These are phyloP conservation scores for Xiphophorus birchmanni DNA, from an alignment of 2,797 vertebrate genomes.

Conservation along the genomic window DNA sequence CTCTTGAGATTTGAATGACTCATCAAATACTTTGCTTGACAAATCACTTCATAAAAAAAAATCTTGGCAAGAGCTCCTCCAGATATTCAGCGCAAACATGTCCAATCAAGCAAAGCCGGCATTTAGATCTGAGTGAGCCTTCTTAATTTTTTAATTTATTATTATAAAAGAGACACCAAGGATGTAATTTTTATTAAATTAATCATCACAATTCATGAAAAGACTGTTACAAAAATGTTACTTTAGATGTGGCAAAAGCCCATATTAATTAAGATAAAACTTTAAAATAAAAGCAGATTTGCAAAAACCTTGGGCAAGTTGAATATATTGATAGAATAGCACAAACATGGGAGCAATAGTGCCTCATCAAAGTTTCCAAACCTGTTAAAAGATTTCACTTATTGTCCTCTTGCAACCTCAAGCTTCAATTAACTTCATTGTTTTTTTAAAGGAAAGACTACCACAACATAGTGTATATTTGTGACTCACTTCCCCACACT, in stretches of 20 bases:
- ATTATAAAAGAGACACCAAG: conserved; percentile 18
- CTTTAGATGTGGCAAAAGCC: background rate
- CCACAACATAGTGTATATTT: background rate
- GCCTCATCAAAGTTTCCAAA: background rate
- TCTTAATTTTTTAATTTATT: conserved; percentile 16
- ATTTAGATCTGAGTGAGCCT: conserved; percentile 33
- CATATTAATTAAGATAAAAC: conserved; percentile 6
- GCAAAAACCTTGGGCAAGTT: background rate
- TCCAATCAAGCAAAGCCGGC: conserved; percentile 34
- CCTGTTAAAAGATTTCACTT: background rate
- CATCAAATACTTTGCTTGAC: conserved; percentile 38
- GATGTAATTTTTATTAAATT: conserved; percentile 21
- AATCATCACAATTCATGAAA: conserved; percentile 9
- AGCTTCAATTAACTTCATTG: background rate
- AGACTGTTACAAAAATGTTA: conserved; percentile 17
- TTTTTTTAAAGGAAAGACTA: background rate
- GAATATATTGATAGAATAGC: background rate
- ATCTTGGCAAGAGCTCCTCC: conserved; percentile 6
- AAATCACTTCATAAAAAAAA: conserved; percentile 27
- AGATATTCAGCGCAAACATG: conserved; percentile 20
- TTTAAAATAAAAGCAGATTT: conserved; percentile 2
- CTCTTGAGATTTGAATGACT: conserved; percentile 41
- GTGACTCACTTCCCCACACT: background rate
- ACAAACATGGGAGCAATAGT: background rate
- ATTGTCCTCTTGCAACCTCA: background rate